phyloP scores from a whole-genome alignment of 30 jellyfish, hydroid and myxozoan genomes.

The Cassiopea andromeda region DNA sequence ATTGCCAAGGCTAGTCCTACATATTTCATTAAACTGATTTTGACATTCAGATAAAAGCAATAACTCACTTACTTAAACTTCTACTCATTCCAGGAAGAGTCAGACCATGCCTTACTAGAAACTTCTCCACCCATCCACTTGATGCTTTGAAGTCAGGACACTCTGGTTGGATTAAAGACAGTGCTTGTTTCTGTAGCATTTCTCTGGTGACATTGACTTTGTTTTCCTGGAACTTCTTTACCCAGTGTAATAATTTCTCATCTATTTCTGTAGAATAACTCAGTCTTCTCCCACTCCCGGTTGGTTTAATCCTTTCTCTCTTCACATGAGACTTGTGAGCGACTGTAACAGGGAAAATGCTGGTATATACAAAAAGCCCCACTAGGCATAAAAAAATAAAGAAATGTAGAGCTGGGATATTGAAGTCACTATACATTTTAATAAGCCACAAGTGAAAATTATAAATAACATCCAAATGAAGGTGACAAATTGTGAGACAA shows the following conservation, averaged over 20 bases:
- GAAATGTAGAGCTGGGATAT: neutral
- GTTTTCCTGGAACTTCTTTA: constrained; percentile 50
- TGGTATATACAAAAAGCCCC: neutral
- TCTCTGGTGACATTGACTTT: constrained; percentile 71
- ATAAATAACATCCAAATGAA: too few relatives aligned
- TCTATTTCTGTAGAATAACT: constrained; percentile 80
- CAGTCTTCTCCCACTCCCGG: constrained; percentile 76
- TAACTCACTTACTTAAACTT: constrained; percentile 19
- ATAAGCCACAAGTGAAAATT: too few relatives aligned
- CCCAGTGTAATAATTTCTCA: constrained; percentile 77
- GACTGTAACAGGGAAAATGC: neutral
- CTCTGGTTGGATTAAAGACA: constrained; percentile 61
- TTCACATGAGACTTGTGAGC: constrained; percentile 17
- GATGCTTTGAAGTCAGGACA: constrained; percentile 90
- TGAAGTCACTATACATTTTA: too few relatives aligned
- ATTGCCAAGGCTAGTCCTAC: too few relatives aligned
- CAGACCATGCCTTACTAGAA: constrained; percentile 76
- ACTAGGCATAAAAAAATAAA: neutral
- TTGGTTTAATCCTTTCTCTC: constrained; percentile 51
- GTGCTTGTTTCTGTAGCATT: constrained; percentile 79
- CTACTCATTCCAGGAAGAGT: constrained; percentile 68
- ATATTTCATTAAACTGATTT: too few relatives aligned
- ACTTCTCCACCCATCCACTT: constrained; percentile 88
- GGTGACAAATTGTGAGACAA: too few relatives aligned
- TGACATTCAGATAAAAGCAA: too few relatives aligned